Conservation (phyloP, 2,888 invertebrate species). For the Eudasyphora cyanicolor region DNA sequence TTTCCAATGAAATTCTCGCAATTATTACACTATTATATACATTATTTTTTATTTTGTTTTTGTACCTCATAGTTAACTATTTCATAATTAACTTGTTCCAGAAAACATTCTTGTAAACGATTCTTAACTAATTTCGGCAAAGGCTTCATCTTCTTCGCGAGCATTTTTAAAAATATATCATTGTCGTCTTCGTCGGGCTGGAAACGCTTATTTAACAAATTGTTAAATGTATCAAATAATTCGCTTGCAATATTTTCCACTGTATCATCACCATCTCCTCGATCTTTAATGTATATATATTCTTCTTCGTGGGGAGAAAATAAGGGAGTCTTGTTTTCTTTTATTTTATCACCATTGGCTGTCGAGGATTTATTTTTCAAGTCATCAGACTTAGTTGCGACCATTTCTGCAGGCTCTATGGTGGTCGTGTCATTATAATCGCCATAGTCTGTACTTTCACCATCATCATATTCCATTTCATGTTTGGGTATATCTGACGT, state of each 20-base stretch:
- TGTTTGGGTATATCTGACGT: neutral
- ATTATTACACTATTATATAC: too few relatives aligned
- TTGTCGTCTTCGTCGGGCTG: neutral
- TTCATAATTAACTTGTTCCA: slow-evolving; percentile 4
- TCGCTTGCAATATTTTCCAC: neutral
- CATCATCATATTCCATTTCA: neutral
- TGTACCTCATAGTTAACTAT: neutral
- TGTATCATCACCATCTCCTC: neutral
- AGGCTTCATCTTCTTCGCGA: slow-evolving; percentile 1
- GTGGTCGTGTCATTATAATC: neutral
- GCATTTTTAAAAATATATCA: slow-evolving; percentile 9
- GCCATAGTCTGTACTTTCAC: neutral
- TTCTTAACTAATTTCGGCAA: neutral
- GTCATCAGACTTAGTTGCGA: neutral
- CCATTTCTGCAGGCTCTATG: neutral
- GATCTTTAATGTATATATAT: slow-evolving; percentile 2
- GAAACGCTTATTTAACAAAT: neutral
- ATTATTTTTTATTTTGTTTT: neutral
- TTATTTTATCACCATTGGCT: neutral
- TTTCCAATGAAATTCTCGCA: too few relatives aligned
- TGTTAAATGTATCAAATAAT: neutral
- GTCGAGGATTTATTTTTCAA: neutral
- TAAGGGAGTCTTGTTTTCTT: neutral
- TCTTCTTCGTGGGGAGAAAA: neutral
- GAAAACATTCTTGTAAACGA: neutral